Evolutionary conservation across 2,888 invertebrate species (phyloP).

Genomic region (Drosophila pegasa): DNA sequence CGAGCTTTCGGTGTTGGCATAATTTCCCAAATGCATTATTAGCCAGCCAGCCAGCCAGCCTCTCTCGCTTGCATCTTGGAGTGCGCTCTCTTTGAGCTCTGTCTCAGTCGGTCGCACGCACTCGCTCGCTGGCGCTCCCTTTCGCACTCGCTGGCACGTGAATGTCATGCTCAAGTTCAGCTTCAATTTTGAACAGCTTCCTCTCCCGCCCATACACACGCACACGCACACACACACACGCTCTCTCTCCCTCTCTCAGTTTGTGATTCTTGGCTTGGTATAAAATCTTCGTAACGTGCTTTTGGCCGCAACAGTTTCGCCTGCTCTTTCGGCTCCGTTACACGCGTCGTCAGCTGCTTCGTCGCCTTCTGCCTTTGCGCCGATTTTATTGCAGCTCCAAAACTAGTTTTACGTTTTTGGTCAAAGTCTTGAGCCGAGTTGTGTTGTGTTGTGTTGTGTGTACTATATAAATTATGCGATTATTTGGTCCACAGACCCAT

Average conservation of each 20-base stretch:
- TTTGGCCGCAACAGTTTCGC: slow-evolving; percentile 74
- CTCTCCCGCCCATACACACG: not conserved
- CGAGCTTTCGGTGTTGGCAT: slow-evolving; percentile 69
- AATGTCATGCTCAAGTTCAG: slow-evolving; percentile 74
- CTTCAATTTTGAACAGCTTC: slow-evolving; percentile 14
- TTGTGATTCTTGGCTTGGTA: slow-evolving; percentile 72
- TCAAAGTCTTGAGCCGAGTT: slow-evolving; percentile 27
- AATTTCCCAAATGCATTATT: slow-evolving; percentile 61
- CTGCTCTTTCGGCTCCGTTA: slow-evolving; percentile 65
- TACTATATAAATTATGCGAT: slow-evolving; percentile 62
- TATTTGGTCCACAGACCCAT: slow-evolving; percentile 43
- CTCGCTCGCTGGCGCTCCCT: slow-evolving; percentile 13
- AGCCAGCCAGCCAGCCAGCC: not conserved
- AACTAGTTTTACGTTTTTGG: slow-evolving; percentile 65
- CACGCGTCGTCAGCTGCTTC: slow-evolving; percentile 48
- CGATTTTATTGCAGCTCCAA: slow-evolving; percentile 22
- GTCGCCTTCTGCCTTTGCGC: slow-evolving; percentile 20
- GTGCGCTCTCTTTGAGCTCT: slow-evolving; percentile 6
- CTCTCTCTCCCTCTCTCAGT: slow-evolving; percentile 43
- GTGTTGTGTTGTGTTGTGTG: slow-evolving; percentile 49
- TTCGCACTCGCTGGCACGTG: slow-evolving; percentile 47
- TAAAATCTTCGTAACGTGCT: slow-evolving; percentile 68
- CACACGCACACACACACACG: not conserved
- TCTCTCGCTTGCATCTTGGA: slow-evolving; percentile 41
- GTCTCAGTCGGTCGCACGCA: slow-evolving; percentile 4